Base-by-base conservation (phyloP, 2,113 vertebrate species). In the Phrynosoma blainvillii region DNA sequence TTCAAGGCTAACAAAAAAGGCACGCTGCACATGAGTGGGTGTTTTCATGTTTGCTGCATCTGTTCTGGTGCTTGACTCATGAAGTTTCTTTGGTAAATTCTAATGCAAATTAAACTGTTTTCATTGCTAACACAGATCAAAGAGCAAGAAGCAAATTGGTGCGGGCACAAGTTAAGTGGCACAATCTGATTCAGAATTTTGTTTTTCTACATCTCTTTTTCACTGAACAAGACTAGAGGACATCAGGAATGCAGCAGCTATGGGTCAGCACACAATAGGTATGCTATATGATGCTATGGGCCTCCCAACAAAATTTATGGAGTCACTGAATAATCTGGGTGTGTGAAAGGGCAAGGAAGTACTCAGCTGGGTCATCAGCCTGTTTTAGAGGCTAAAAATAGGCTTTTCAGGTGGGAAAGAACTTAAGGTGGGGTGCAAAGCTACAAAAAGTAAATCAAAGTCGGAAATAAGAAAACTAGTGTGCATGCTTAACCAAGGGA, bases 101-200 rank as follows among this genome's bases (percentile, higher is more conserved):
- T 32, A 27, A 12, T 76, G 54, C 21, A 76, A 52, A 76, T 52
- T 32, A 12, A 52, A 52, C 13, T 42, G 20, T 77, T 3, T 65
- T 9, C 20, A 32, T 70, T 27, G 11, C 0, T 13, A 25, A 30
- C 12, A 0, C 0, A 30, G 8, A 25, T 1, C 25, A 36, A 74
- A 76, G 40, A 52, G 12, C 42, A 73, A 73, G 68, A 80, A 82
- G n/a, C 10, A 82, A 32, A 80, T n/a, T 52, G 42, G 20, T 84
- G 65, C 25, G 42, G 52, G 6, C 23, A 36, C 20, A 85, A 80
- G 11, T 47, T 36, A 65, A 85, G 30, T 36, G 30, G 74, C 36
- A 36, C n/a, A 5, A 75, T 68, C 40, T 5, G 70, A 18, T 27
- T 52, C 52, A 52, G 30, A 80, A 0, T 59, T 42, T n/a, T 13